Conservation (phyloP, 2,888 invertebrate species). For the Norana najaformis region DNA sequence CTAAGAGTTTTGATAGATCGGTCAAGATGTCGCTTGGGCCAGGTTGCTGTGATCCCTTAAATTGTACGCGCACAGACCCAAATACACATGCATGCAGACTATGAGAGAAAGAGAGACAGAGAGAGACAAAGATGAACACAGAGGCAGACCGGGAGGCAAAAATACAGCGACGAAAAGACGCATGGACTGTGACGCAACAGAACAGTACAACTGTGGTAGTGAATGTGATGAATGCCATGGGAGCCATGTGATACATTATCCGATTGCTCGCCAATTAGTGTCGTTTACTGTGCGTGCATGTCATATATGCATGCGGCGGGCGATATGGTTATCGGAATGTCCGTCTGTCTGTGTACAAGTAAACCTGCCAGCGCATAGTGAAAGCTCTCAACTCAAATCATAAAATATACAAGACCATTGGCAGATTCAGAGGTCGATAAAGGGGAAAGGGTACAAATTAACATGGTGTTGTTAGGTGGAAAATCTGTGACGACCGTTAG, state of each 20-base stretch:
- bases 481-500: neutral
- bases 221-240: neutral
- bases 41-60: neutral
- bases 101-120: neutral
- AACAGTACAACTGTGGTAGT: too few relatives aligned
- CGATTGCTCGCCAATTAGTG: neutral
- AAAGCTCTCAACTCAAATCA: neutral
- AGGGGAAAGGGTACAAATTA: neutral
- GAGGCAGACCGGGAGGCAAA: neutral
- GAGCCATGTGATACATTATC: neutral
- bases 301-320: too few relatives aligned
- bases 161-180: neutral
- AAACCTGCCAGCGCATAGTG: neutral
- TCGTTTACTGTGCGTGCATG: neutral
- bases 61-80: neutral
- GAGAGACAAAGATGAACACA: neutral
- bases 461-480: neutral
- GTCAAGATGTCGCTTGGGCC: neutral
- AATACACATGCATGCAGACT: neutral
- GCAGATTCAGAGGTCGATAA: neutral
- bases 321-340: neutral
- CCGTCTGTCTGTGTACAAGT: neutral
- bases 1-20: neutral
- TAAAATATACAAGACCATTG: neutral
- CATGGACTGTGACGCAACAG: neutral